Evolutionary conservation across 2,888 invertebrate species (phyloP), one percentile per base, ranked within the genome.

Genomic region (Synanthedon andrenaeformis): DNA sequence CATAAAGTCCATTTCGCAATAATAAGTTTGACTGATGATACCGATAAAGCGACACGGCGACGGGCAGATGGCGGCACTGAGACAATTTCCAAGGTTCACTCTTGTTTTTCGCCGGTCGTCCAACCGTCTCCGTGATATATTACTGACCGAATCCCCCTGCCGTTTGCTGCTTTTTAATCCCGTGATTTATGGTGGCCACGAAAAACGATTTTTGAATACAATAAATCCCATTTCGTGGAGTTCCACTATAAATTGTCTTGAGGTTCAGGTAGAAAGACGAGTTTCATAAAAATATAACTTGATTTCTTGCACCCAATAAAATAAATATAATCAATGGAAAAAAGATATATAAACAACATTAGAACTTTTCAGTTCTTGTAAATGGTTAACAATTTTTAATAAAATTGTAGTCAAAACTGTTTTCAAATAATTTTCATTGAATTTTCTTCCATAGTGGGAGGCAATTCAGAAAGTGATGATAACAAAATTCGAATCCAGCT

Each of bases 91-190:
- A 57, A 52, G 60, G 58, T 61, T 61, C 61, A 59, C 64, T 61
- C 61, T 61, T 62, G 62, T 64, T 69, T 67, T 65, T 62, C 69
- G 65, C 64, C 70, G 63, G 62, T 57, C 63, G 60, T 61, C 63
- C 65, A 65, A 64, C 66, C 66, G 62, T 64, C 64, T 49, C 61
- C 64, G 58, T 65, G 67, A 69, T 69, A 70, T 74, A 74, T 74
- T 60, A 68, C 73, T 65, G 70, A 70, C 70, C 74, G 70, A 58
- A 63, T 64, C 63, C 65, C 62, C 63, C 64, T 60, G 62, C 65
- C 70, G 63, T 67, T 72, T 70, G 66, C 66, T 67, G 70, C 67
- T 74, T 75, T 77, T 76, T 75, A 75, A 77, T 75, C 74, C 69
- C 55, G 62, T 72, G 76, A 76, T 76, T 75, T 76, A 77, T 73